These are phyloP conservation scores for Chironomus striatipennis DNA, from an alignment of 1,140 invertebrate genomes.

Conservation along the genomic window DNA sequence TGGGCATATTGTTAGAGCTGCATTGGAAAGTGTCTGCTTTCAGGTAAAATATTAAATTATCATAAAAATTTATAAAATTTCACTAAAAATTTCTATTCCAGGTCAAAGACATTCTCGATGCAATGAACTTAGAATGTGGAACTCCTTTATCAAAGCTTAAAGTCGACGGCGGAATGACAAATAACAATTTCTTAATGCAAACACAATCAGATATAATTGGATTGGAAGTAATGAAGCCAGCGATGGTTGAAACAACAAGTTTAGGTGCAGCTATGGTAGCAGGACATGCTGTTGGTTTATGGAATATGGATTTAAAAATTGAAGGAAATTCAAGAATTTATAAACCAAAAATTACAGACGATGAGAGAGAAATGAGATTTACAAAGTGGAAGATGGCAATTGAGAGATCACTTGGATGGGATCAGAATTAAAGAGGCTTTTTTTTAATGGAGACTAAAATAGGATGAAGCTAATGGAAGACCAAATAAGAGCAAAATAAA, in stretches of 20 bases:
- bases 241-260: constrained; percentile 77
- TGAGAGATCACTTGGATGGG: constrained; percentile 70
- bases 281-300: constrained; percentile 55
- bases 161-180: constrained; percentile 91
- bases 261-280: constrained; percentile 75
- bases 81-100: background rate
- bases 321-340: constrained; percentile 54
- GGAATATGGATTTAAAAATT: constrained; percentile 41
- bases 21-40: constrained; percentile 84
- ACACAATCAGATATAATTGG: constrained; percentile 48
- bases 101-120: constrained; percentile 73
- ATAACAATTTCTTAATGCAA: constrained; percentile 80
- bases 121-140: constrained; percentile 81
- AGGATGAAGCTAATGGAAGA: too few species aligned
- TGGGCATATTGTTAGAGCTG: constrained; percentile 79
- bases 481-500: too few species aligned
- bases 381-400: constrained; percentile 79
- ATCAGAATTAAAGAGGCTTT: constrained; percentile 33
- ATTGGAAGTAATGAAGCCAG: constrained; percentile 56
- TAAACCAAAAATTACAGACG: constrained; percentile 52
- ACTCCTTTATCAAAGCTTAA: constrained; percentile 58
- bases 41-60: constrained; percentile 43
- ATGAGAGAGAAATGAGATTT: constrained; percentile 64
- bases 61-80: too few species aligned
- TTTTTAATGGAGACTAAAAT: too few species aligned